Evolutionary conservation across 2,888 invertebrate genomes (phyloP), one percentile per base, ranked within the genome.

Genomic region (Peribatodes rhomboidaria): DNA sequence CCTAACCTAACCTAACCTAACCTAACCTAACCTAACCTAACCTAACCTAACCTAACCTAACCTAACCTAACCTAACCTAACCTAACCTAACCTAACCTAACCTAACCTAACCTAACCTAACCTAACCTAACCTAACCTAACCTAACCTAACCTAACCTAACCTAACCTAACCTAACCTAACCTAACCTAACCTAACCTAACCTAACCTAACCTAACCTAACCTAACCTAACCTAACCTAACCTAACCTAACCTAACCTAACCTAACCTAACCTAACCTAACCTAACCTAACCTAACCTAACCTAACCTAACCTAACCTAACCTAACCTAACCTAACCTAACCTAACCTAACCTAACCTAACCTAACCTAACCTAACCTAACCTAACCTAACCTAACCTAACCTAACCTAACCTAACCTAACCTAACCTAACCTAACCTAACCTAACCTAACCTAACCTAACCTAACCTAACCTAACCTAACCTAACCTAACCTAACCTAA

Each of bases 251-350:
- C 70, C 70, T 68, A 70, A 68, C 65, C 68, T 63, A 67, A 68
- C 71, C 65, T 54, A n/a, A n/a, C n/a, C n/a, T n/a, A n/a, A n/a
- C n/a, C 39, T 65, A 68, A 67, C 66, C 66, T 65, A 68, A 68
- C 68, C 68, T 68, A 68, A 70, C 68, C 70, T 67, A 70, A 68
- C 68, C 68, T 67, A 65, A 65, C 67, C 68, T 61, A 69, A 69
- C 52, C 35, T 52, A n/a, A n/a, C n/a, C 68, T 68, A 68, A 68
- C 70, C 68, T 65, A 68, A 67, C 62, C 62, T 59, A 67, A 67
- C 63, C 64, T 64, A 67, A 70, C 65, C 70, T 68, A 70, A 68
- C 70, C 70, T 62, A n/a, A n/a, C n/a, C n/a, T n/a, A n/a, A n/a
- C n/a, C n/a, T n/a, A n/a, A n/a, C n/a, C n/a, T n/a, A n/a, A n/a